These are phyloP conservation scores for Leptinotarsa juncta DNA, from an alignment of 2,888 invertebrate genomes.

Conservation along the genomic window DNA sequence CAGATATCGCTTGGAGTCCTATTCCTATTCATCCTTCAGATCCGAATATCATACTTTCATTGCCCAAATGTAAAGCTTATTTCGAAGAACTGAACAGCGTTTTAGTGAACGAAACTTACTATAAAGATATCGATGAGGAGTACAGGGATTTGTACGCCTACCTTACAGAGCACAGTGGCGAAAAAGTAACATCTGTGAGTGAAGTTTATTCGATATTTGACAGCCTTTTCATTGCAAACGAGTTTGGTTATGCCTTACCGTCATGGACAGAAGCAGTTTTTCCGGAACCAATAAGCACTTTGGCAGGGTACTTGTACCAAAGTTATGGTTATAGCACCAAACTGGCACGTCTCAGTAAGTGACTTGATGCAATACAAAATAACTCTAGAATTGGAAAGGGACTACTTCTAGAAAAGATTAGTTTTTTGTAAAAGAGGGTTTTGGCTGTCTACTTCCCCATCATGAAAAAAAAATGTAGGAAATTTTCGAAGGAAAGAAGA, in stretches of 20 bases:
- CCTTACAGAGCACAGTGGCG: conserved; percentile 23
- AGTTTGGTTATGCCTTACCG: conserved; percentile 29
- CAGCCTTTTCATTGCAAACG: conserved; percentile 30
- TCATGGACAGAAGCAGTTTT: conserved; percentile 34
- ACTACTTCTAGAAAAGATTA: no score
- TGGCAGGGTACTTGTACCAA: conserved; percentile 21
- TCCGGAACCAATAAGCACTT: conserved; percentile 36
- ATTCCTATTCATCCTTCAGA: conserved; percentile 75
- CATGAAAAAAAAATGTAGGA: no score
- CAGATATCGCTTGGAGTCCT: conserved; percentile 75
- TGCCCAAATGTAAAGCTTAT: conserved; percentile 17
- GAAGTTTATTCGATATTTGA: conserved; percentile 20
- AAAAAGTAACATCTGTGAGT: conserved; percentile 3
- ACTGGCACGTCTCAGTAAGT: conserved; percentile 32
- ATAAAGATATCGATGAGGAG: conserved; percentile 65
- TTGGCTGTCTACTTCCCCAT: no score
- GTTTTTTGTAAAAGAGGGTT: no score
- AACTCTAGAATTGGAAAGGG: no score
- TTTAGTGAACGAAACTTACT: conserved; percentile 35
- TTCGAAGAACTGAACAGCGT: conserved; percentile 12
- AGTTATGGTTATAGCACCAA: conserved; percentile 19
- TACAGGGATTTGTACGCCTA: conserved; percentile 68
- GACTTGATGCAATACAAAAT: background rate
- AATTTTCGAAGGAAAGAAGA: no score
- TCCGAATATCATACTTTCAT: conserved; percentile 63